Evolutionary conservation across 2,888 invertebrate species (phyloP).

Genomic region (Leptinotarsa haldemani): DNA sequence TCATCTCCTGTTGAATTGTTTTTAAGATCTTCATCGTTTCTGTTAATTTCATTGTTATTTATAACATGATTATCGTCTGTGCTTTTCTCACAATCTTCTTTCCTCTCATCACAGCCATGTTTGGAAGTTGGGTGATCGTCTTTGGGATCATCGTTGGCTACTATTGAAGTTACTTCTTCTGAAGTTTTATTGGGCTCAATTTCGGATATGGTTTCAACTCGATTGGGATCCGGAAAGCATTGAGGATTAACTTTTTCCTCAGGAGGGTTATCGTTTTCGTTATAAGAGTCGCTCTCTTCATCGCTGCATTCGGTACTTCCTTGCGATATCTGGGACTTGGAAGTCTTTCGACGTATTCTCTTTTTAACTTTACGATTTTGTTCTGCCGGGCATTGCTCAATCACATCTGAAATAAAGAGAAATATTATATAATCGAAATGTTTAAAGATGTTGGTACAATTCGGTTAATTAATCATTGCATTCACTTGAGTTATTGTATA

Average conservation of each 20-base stretch:
- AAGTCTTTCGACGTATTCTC: constrained; percentile 54
- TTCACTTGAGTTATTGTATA: no score
- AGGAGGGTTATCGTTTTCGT: constrained; percentile 21
- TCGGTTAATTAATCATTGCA: not conserved
- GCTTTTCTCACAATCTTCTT: not conserved
- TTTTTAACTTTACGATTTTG: constrained; percentile 52
- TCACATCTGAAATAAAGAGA: constrained; percentile 45
- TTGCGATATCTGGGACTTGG: constrained; percentile 46
- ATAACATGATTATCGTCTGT: not conserved
- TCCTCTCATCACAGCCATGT: not conserved
- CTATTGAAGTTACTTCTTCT: not conserved
- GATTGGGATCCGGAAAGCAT: not conserved
- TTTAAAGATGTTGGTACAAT: not conserved
- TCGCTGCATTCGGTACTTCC: constrained; percentile 55
- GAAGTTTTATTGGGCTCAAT: not conserved
- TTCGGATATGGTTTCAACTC: not conserved
- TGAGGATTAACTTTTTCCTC: constrained; percentile 17
- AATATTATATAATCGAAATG: not conserved
- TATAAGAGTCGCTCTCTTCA: constrained; percentile 42
- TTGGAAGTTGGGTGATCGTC: not conserved
- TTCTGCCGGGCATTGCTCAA: constrained; percentile 37
- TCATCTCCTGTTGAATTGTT: not conserved
- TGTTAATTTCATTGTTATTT: not conserved
- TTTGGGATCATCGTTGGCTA: not conserved
- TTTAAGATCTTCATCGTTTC: not conserved